Evolutionary conservation across 2,888 invertebrate genomes (phyloP).

Genomic region (Ditula angustiorana): DNA sequence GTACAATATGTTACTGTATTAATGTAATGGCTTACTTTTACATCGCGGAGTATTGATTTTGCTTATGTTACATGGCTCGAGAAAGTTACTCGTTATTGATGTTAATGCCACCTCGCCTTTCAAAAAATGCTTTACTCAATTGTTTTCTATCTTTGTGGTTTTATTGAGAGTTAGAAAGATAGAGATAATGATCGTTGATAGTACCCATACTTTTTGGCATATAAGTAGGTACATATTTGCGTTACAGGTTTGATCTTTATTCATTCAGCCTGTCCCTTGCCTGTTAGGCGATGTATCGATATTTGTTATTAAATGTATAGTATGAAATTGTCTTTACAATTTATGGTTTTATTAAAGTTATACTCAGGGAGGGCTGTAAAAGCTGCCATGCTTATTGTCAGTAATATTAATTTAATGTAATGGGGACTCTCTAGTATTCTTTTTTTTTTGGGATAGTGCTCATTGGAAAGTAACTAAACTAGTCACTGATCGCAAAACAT

Average conservation of each 20-base stretch:
- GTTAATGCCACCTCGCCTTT: neutral
- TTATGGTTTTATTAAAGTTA: constrained; percentile 9
- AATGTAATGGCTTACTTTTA: constrained; percentile 18
- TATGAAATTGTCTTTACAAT: constrained; percentile 2
- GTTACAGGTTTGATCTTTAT: neutral
- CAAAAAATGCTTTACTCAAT: neutral
- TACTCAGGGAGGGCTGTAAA: neutral
- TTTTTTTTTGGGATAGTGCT: neutral
- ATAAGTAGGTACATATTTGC: too few relatives aligned
- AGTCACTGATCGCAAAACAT: constrained; percentile 21
- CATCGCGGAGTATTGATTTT: neutral
- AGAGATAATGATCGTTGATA: neutral
- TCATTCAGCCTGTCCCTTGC: neutral
- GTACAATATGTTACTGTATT: constrained; percentile 18
- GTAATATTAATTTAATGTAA: neutral
- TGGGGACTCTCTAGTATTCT: neutral
- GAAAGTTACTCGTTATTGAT: neutral
- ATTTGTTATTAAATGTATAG: constrained; percentile 25
- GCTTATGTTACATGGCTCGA: neutral
- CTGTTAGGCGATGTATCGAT: constrained; percentile 10
- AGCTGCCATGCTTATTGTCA: constrained; percentile 7
- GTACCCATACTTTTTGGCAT: neutral
- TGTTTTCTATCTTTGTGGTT: neutral
- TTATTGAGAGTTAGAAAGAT: neutral
- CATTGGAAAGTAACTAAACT: neutral